These are phyloP conservation scores for Solenopsis invicta DNA, from an alignment of 1,140 invertebrate species.

Conservation along the genomic window DNA sequence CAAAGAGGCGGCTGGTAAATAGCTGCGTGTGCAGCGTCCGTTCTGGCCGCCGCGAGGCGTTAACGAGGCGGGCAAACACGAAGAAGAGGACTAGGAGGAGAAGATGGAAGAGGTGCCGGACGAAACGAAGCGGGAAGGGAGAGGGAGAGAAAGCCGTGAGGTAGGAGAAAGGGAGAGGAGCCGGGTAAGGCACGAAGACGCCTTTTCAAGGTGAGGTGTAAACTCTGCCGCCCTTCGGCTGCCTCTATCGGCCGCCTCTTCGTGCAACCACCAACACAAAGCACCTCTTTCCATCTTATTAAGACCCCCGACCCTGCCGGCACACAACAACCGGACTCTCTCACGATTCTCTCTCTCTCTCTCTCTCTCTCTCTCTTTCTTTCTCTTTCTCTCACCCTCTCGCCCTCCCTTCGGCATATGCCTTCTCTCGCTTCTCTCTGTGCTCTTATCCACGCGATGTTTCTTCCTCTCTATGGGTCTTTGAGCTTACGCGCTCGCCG, in stretches of 20 bases:
- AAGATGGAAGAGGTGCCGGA: conserved; percentile 71
- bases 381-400: not conserved
- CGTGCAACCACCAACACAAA: conserved; percentile 70
- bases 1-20: conserved; percentile 75
- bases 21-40: conserved; percentile 76
- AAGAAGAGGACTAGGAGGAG: conserved; percentile 75
- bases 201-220: conserved; percentile 79
- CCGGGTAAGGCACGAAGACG: conserved; percentile 73
- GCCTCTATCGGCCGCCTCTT: conserved; percentile 74
- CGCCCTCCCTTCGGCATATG: not conserved
- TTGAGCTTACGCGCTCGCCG: conserved; percentile 56
- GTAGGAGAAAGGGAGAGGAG: conserved; percentile 64
- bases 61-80: conserved; percentile 82
- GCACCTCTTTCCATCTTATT: conserved; percentile 78
- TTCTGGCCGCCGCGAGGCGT: conserved; percentile 78
- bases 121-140: conserved; percentile 48
- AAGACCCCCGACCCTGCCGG: conserved; percentile 72
- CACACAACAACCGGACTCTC: conserved; percentile 71
- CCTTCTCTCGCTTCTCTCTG: conserved; percentile 3
- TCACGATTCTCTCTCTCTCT: conserved; percentile 67
- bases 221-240: conserved; percentile 77
- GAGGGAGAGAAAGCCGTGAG: conserved; percentile 21
- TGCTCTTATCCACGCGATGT: not conserved
- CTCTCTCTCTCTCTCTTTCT: not conserved
- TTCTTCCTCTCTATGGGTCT: conserved; percentile 18